Percentiles rank a stretch among this genome's conserved stretches.
Evolutionary conservation across 2,113 vertebrate species (phyloP).

Genomic region (Siphamia tubifer): DNA sequence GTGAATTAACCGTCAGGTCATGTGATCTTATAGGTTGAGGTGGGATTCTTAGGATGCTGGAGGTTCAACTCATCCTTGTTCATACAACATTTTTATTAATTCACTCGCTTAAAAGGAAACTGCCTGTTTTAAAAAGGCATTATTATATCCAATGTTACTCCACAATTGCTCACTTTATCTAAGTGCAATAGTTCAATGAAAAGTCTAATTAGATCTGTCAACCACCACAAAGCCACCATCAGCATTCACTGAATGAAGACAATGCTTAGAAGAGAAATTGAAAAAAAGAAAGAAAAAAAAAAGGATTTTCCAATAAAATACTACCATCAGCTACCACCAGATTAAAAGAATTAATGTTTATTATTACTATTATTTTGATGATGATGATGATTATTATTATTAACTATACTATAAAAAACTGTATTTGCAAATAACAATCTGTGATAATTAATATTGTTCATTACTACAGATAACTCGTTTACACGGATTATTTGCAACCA

Average conservation of each 20-base stretch:
- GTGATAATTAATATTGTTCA: neutral
- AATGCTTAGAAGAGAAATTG: no score
- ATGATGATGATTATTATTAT: no score
- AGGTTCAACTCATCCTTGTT: neutral
- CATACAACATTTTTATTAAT: neutral
- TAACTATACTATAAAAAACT: no score
- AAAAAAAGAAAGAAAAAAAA: no score
- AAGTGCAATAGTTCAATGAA: neutral
- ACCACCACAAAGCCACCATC: neutral
- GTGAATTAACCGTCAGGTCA: neutral
- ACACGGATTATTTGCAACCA: neutral
- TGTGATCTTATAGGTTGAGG: neutral
- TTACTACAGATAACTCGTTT: neutral
- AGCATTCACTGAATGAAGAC: neutral
- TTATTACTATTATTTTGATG: no score
- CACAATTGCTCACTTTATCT: neutral
- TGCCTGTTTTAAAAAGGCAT: neutral
- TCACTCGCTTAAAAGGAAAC: neutral
- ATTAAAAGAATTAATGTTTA: no score
- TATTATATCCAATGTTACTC: neutral
- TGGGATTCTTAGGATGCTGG: neutral
- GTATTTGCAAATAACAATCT: neutral
- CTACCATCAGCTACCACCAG: no score
- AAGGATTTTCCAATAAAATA: no score
- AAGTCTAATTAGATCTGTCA: slow-evolving; percentile 5